Evolutionary conservation across 2,888 invertebrate species (phyloP), one percentile per base, ranked within the genome.

Genomic region (Drosophila suboccidentalis): DNA sequence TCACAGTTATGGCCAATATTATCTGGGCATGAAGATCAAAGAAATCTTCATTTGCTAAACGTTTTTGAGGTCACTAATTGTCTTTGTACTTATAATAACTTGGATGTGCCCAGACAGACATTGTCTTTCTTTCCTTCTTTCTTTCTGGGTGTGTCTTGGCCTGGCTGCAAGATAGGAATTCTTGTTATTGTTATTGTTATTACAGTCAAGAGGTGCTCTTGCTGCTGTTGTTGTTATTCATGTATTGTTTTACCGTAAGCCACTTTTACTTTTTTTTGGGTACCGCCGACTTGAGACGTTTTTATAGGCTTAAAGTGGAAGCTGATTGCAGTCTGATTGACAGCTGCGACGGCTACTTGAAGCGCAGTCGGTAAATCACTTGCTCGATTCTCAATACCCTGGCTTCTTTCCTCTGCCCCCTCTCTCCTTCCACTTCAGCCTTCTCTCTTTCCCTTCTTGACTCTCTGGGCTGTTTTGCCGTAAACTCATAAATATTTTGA

Each of bases 31-130:
- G 76, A 74, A 81, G 76, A 87, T 80, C 75, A 73, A 55, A 55
- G 57, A 69, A 65, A 78, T 78, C 69, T 64, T 88, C 74, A 80
- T 58, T 70, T 86, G 86, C 87, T 75, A 83, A 83, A 84, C 88
- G 88, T 83, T 84, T 86, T 88, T 84, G 84, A 71, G 84, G 84
- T 88, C 84, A 80, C 78, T 72, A 83, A 83, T 84, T 88, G 87
- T 83, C 72, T 70, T 68, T 85, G 68, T 69, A 26, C 26, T 26
- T 26, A 55, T 68, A 72, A 75, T 69, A 57, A 71, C 32, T 49
- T 75, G 67, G 63, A 54, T 59, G 64, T 41, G 41, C 29, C 8
- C 19, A 17, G 29, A 41, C 43, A 74, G 50, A 64, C 43, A 38
- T 54, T 13, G n/a, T 62, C 60, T 71, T 71, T 62, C 29, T 29